Conservation (phyloP, 2,888 invertebrate species). For the Tetrapedia diversipes region DNA sequence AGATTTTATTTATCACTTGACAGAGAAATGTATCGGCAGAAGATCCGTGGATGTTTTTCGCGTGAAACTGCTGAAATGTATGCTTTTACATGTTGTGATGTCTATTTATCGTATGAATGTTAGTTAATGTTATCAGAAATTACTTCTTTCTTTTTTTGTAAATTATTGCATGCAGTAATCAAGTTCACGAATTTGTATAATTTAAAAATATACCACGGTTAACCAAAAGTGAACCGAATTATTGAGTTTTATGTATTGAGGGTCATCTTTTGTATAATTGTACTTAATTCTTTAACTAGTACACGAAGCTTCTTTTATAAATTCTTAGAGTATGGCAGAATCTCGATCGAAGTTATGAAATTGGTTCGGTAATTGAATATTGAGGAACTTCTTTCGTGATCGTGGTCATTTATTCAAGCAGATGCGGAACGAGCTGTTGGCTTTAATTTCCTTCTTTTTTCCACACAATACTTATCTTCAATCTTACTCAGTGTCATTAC, state of each 20-base stretch:
- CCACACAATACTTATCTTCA: neutral
- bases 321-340: neutral
- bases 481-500: no score
- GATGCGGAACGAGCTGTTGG: neutral
- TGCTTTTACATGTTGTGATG: constrained; percentile 19
- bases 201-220: neutral
- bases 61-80: constrained; percentile 5
- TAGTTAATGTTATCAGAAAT: neutral
- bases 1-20: no score
- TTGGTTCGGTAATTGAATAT: neutral
- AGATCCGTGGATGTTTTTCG: neutral
- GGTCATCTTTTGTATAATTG: neutral
- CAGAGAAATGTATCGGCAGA: neutral
- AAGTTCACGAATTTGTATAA: neutral
- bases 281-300: neutral
- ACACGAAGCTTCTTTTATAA: neutral
- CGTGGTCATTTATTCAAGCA: neutral
- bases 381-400: neutral
- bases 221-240: neutral
- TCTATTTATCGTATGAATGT: neutral
- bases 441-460: neutral
- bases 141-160: neutral
- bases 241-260: neutral
- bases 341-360: constrained; percentile 4
- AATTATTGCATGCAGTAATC: neutral